Percentiles rank a stretch among this genome's conserved stretches.
Conservation (phyloP, 2,113 vertebrate species). For the Sinocyclocheilus anshuiensis region DNA sequence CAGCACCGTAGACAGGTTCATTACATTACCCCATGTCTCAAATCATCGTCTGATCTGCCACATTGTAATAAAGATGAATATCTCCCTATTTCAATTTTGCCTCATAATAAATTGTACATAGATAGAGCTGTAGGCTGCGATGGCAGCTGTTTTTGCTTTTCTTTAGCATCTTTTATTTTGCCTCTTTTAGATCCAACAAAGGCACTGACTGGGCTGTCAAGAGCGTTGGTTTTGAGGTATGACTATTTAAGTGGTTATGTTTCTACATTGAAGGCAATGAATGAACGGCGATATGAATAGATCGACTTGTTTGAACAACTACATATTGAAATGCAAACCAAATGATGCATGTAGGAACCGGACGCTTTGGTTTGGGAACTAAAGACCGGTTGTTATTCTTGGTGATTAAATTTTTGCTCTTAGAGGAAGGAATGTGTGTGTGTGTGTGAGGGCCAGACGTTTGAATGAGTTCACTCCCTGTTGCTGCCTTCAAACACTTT, state of each 20-base stretch:
- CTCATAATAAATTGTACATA: constrained; percentile 27
- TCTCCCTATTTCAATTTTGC: constrained; percentile 10
- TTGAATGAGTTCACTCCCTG: not conserved
- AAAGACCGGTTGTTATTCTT: constrained; percentile 27
- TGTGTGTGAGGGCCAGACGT: not conserved
- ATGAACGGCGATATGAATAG: not conserved
- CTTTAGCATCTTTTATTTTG: not conserved
- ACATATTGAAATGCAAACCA: constrained; percentile 3
- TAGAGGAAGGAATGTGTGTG: not conserved
- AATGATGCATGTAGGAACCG: not conserved
- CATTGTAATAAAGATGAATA: constrained; percentile 45
- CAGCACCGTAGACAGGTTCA: constrained; percentile 40
- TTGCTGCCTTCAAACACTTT: constrained; percentile 1
- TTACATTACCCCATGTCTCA: constrained; percentile 39
- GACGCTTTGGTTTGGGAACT: not conserved
- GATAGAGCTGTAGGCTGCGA: not conserved
- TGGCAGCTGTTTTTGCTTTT: constrained; percentile 15
- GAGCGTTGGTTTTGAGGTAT: not conserved
- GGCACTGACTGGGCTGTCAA: not conserved
- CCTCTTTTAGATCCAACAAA: not conserved
- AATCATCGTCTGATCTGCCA: constrained; percentile 31
- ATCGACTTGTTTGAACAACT: not conserved
- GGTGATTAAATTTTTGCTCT: constrained; percentile 14
- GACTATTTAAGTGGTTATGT: not conserved
- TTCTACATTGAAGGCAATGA: not conserved